Base-by-base conservation (phyloP, 2,888 invertebrate species). In the Orchesellides sinensis region DNA sequence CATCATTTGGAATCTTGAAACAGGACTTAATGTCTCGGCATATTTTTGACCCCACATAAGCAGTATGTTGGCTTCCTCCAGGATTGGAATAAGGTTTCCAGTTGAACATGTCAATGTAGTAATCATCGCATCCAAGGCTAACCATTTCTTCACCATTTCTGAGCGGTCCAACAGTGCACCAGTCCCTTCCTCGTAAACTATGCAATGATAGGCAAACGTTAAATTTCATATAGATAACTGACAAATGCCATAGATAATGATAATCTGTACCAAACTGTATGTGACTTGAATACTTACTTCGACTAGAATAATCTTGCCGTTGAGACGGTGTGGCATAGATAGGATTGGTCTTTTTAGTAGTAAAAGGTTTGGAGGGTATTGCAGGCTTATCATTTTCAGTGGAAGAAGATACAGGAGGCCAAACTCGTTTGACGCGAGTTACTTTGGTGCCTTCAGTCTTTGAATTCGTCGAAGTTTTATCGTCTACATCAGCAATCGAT, bases 311-410 rank as follows among this genome's bases (percentile, higher is more conserved):
- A 83, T 88, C 87, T 72, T 87, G 85, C 80, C 86, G 84, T 69
- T 86, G 87, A 25, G 87, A 87, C 56, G 96, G 96, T 8, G 96
- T 96, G 17, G 96, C 96, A 89, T 96, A 96, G 27, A 91, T 90
- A 1, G 93, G 92, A 89, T 93, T 93, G 69, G 92, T 92, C 59
- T 93, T 92, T 88, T 93, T 93, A 88, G 92, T 92, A 66, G 92
- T 79, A 70, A 84, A 93, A 88, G 92, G 93, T 90, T 93, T 94
- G 6, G 92, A 92, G 12, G 95, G 95, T 84, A 95, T 94, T 12
- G 92, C 92, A 1, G 95, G 95, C 89, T 94, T 94, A 85, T 92
- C 92, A 72, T 90, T 90, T 10, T 89, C 88, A 29, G 77, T 74
- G 21, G 89, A 89, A 0, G 92, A 91, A 0, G 92, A 92, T 68